Evolutionary conservation across 2,797 vertebrate genomes (phyloP), one percentile per base, ranked within the genome.

Genomic region (Emys orbicularis): DNA sequence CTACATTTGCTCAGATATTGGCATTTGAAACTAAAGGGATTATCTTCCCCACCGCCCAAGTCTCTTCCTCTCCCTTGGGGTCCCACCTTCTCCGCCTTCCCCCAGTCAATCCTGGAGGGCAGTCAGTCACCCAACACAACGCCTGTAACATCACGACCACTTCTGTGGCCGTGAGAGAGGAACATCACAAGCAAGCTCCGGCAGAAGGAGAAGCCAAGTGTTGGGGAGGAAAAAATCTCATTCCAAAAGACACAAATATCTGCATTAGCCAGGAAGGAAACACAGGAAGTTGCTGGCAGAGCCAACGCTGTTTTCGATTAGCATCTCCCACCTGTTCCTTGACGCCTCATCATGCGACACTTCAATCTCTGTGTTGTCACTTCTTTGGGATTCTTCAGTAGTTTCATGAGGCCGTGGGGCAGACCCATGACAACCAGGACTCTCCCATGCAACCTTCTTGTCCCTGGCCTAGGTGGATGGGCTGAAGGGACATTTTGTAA

Each of bases 391-490:
- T 5, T 8, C 34, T 91, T 34, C 3, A 0, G 27, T 31, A 52
- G 56, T 6, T 10, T 47, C 81, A 4, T 0, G 3, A 79, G 12
- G 27, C 50, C 23, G 12, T 5, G 8, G 2, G 1, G 1, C 44
- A 68, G 49, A 81, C 27, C 41, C 80, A 44, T 3, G 27, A 29
- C 44, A 47, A 82, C 5, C 6, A 18, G 6, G 27, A 21, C 29
- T 47, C 56, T 4, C 12, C 81, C 44, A 8, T 10, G 3, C 29
- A 34, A 61, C 41, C 15, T 23, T 34, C 41, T 83, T 61, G 56
- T 59, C 18, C 44, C 41, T 72, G 21, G 65, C n/a, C n/a, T 72
- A 19, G 8, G 6, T 49, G 81, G 4, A 47, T 16, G 27, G 74
- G 74, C 74, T 49, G 13, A 29, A 77, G 41, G 18, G 41, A 21